These are phyloP conservation scores for Falco novaeseelandiae DNA, from an alignment of 2,797 vertebrate genomes.

Conservation along the genomic window DNA sequence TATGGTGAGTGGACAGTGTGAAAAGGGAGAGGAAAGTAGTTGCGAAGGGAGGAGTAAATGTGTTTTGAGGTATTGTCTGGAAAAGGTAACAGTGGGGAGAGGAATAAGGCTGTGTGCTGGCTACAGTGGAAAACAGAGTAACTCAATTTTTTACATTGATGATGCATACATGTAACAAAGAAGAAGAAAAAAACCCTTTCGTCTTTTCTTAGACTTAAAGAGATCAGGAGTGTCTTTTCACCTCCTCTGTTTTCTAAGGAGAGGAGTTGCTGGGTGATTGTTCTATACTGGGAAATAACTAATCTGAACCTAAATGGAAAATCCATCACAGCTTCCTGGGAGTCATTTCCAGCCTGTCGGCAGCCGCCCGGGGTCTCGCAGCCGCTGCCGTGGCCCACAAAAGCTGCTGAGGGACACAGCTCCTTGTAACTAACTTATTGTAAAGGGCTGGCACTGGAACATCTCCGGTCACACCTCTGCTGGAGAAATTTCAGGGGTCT, in stretches of 20 bases:
- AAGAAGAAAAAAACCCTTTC: fast-evolving
- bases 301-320: not conserved
- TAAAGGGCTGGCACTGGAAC: too few relatives aligned
- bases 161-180: not conserved
- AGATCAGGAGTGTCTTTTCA: not conserved
- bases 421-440: not conserved
- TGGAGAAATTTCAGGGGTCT: not conserved
- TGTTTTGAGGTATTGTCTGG: not conserved
- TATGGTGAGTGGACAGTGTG: not conserved
- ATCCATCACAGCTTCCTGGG: not conserved
- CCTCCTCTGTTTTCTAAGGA: not conserved
- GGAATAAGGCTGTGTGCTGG: not conserved
- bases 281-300: not conserved
- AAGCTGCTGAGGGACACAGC: not conserved
- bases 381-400: not conserved
- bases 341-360: not conserved
- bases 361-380: not conserved
- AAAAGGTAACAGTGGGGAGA: not conserved
- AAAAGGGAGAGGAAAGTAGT: not conserved
- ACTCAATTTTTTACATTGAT: not conserved
- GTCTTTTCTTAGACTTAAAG: not conserved
- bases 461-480: not conserved
- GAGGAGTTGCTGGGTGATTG: not conserved
- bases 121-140: not conserved
- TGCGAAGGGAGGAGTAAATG: not conserved